phyloP scores from a whole-genome alignment of 2,888 invertebrate genomes.

The Coelopa pilipes region DNA sequence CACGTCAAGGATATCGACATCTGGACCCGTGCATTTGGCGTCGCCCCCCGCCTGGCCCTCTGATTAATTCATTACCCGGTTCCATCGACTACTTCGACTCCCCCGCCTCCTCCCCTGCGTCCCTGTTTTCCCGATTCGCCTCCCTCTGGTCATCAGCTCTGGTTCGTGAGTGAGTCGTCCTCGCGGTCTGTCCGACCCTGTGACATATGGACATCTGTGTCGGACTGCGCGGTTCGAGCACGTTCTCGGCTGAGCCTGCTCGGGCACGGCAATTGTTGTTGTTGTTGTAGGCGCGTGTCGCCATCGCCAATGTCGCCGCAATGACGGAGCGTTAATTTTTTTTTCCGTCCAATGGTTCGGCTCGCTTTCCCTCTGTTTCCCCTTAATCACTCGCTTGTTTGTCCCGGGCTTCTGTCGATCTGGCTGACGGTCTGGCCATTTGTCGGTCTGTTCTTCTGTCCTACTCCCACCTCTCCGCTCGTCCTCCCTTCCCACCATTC shows the following conservation, averaged over 20 bases:
- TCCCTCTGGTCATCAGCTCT: neutral
- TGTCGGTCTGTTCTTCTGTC: too few relatives aligned
- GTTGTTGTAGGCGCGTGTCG: slow-evolving; percentile 17
- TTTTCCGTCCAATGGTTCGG: slow-evolving; percentile 13
- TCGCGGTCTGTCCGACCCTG: neutral
- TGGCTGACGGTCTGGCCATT: slow-evolving; percentile 4
- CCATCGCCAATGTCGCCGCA: slow-evolving; percentile 54
- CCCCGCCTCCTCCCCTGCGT: too few relatives aligned
- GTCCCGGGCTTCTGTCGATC: slow-evolving; percentile 32
- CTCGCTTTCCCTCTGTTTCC: neutral
- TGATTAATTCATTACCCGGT: too few relatives aligned
- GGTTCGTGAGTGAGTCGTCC: neutral
- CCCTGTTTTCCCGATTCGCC: too few relatives aligned
- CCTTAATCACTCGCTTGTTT: slow-evolving; percentile 24
- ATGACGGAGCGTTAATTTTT: slow-evolving; percentile 50
- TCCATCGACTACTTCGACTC: too few relatives aligned
- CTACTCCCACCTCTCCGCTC: too few relatives aligned
- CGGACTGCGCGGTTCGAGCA: too few relatives aligned
- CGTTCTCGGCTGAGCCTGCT: neutral
- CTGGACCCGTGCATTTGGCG: neutral
- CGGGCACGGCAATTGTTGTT: neutral
- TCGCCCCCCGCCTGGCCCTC: too few relatives aligned
- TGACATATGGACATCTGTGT: slow-evolving; percentile 24
- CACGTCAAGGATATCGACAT: slow-evolving; percentile 15
- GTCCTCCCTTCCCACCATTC: too few relatives aligned